Conservation (phyloP, 2,888 invertebrate genomes). For the Drosophila meridiana region DNA sequence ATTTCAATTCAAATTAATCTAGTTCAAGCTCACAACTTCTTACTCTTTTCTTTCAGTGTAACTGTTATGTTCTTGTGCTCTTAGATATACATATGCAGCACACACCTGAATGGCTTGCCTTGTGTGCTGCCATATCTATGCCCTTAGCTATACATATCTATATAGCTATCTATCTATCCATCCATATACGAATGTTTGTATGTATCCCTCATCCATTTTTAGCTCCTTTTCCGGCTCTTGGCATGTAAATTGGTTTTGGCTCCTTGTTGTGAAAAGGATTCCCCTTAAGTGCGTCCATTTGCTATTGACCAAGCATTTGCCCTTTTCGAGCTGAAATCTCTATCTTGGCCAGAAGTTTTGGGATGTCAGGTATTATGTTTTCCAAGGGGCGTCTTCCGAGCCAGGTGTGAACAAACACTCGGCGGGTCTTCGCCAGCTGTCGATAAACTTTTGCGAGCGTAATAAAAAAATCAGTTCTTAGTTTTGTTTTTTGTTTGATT, state of each 20-base stretch:
- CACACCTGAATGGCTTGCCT: conserved; percentile 2
- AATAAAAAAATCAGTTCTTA: conserved; percentile 26
- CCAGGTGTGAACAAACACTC: conserved; percentile 50
- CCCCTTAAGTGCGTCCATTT: conserved; percentile 27
- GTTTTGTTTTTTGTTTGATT: conserved; percentile 42
- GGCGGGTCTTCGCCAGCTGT: conserved; percentile 35
- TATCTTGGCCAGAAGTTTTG: conserved; percentile 43
- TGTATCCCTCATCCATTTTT: not conserved
- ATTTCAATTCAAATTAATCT: no score
- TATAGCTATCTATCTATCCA: not conserved
- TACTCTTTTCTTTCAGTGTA: not conserved
- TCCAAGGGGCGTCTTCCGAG: not conserved
- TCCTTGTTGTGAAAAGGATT: conserved; percentile 14
- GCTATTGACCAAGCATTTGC: conserved; percentile 30
- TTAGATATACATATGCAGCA: not conserved
- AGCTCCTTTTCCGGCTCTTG: not conserved
- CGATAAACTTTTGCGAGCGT: conserved; percentile 23
- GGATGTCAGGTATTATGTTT: conserved; percentile 24
- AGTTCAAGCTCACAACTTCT: no score
- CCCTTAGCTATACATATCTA: not conserved
- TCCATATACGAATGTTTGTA: not conserved
- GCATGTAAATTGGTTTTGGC: conserved; percentile 30
- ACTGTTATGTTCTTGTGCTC: not conserved
- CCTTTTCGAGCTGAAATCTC: not conserved
- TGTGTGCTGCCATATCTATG: not conserved